A percentile compares a stretch with the other conserved stretches of the same genome.
Evolutionary conservation across 2,888 invertebrate genomes (phyloP).

Genomic region (Latrodectus elegans): DNA sequence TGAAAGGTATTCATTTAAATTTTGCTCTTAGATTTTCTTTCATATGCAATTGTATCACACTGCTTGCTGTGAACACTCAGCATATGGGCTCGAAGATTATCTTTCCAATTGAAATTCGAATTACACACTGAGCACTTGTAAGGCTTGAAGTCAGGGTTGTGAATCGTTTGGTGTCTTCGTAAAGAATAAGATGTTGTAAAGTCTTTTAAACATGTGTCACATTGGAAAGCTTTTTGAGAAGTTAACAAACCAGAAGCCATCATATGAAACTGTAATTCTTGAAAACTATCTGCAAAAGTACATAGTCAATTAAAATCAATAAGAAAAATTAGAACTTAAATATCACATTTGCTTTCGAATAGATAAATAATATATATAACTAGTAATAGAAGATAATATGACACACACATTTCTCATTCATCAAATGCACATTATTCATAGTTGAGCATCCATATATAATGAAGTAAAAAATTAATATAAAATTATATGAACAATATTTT

Average conservation of each 20-base stretch:
- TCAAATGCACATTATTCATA: not conserved
- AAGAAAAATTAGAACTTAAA: not conserved
- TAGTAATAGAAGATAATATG: not conserved
- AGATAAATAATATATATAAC: no score
- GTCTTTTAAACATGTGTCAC: conserved; percentile 56
- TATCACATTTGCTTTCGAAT: not conserved
- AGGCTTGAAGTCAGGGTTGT: conserved; percentile 66
- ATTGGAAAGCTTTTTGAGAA: conserved; percentile 45
- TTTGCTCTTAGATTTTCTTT: conserved; percentile 19
- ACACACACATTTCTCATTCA: not conserved
- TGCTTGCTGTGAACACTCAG: conserved; percentile 60
- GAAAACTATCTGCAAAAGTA: conserved; percentile 39
- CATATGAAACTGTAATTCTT: conserved; percentile 22
- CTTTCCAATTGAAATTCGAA: conserved; percentile 66
- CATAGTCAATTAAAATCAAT: not conserved
- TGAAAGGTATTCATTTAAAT: no score
- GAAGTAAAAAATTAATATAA: no score
- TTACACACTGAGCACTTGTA: conserved; percentile 55
- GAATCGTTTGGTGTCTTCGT: conserved; percentile 63
- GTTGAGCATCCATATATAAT: not conserved
- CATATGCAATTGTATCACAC: not conserved
- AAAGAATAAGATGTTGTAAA: conserved; percentile 65
- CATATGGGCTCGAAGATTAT: conserved; percentile 68
- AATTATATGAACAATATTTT: no score
- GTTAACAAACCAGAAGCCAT: not conserved